Conservation (phyloP, 2,797 vertebrate genomes). For the Sebastes nivosus region DNA sequence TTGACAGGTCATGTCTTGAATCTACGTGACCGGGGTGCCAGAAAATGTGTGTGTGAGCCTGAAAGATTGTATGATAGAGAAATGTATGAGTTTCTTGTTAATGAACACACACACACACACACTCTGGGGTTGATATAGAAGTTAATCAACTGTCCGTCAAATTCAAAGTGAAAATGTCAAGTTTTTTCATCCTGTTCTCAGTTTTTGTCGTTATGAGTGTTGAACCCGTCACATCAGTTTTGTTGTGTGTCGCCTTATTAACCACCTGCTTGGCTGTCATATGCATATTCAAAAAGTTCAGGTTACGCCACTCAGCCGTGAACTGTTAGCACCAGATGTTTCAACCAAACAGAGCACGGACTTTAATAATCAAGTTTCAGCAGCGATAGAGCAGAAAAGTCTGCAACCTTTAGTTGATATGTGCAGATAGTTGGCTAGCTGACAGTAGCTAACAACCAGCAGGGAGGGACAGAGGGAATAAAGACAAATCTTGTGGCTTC, state of each 20-base stretch:
- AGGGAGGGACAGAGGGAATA: no score
- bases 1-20: conserved; percentile 62
- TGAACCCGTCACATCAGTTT: background rate
- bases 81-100: background rate
- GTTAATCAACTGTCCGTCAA: conserved; percentile 13
- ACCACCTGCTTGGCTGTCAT: background rate
- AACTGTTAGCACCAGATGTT: background rate
- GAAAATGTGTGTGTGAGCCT: background rate
- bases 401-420: no score
- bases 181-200: background rate
- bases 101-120: background rate
- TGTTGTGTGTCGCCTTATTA: background rate
- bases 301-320: background rate
- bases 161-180: background rate
- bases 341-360: background rate
- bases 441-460: no score
- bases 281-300: background rate
- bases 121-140: background rate
- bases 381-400: no score
- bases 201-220: background rate
- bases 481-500: no score
- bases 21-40: conserved; percentile 47
- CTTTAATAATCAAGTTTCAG: background rate
- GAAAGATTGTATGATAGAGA: background rate
- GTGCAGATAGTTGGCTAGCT: no score